Percentiles rank a stretch among this genome's conserved stretches.
Conservation (phyloP, 1,140 invertebrate species). For the Bathynomus jamesi region DNA sequence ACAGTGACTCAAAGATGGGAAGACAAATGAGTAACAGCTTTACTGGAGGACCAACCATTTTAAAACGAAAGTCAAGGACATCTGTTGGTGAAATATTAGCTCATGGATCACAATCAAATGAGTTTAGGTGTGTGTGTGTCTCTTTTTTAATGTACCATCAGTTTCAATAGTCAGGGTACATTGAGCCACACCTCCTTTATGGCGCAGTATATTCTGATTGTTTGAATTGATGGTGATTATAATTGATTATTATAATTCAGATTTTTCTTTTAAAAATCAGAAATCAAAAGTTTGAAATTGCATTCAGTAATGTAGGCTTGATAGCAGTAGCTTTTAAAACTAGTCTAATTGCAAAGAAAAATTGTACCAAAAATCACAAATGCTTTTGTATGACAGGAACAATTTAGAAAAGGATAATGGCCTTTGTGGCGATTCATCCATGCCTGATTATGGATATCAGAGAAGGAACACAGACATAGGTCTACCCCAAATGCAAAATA, state of each 20-base stretch:
- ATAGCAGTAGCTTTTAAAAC: no score
- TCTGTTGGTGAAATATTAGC: background rate
- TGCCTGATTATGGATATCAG: background rate
- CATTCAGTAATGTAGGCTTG: no score
- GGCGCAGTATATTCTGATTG: no score
- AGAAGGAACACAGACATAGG: background rate
- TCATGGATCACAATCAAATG: background rate
- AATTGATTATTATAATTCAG: background rate
- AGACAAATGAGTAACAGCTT: background rate
- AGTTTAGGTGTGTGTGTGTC: background rate
- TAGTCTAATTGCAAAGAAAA: no score
- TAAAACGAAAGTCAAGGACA: background rate
- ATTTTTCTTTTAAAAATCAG: background rate
- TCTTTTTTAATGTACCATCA: background rate
- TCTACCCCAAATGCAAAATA: conserved; percentile 40
- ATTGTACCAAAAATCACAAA: no score
- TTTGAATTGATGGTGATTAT: background rate
- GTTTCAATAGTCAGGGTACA: no score
- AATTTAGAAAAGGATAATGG: no score
- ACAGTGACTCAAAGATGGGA: background rate
- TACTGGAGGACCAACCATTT: background rate
- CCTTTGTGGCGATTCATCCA: background rate
- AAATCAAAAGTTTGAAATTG: background rate
- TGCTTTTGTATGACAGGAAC: no score
- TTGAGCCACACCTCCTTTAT: no score